These are phyloP conservation scores for Pygocentrus nattereri DNA, from an alignment of 2,797 vertebrate genomes.

Conservation along the genomic window DNA sequence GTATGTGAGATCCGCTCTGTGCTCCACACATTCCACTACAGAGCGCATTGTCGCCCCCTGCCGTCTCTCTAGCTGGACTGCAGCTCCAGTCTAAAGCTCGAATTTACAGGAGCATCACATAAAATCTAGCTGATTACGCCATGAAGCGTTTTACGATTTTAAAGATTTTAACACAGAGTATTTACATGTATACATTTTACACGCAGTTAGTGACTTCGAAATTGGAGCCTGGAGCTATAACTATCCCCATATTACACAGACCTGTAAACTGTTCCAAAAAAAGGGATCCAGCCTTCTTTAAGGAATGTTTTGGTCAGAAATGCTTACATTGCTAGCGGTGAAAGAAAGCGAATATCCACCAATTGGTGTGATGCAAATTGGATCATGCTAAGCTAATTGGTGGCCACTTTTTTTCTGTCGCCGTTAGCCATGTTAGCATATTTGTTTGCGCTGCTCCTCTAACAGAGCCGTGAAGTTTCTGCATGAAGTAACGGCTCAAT, in stretches of 20 bases:
- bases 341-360: background rate
- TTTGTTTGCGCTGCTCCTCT: background rate
- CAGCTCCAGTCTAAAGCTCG: slow-evolving; percentile 26
- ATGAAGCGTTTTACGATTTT: background rate
- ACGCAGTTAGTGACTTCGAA: slow-evolving; percentile 15
- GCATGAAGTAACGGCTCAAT: slow-evolving; percentile 3
- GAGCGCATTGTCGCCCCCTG: slow-evolving; percentile 45
- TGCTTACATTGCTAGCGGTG: background rate
- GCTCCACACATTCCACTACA: slow-evolving; percentile 63
- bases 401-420: background rate
- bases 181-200: background rate
- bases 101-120: background rate
- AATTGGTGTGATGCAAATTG: background rate
- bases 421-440: background rate
- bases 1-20: slow-evolving; percentile 55
- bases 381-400: background rate
- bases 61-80: slow-evolving; percentile 36
- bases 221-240: background rate
- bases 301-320: background rate
- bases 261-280: background rate
- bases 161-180: background rate
- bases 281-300: background rate
- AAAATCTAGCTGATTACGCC: background rate
- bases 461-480: slow-evolving; percentile 1
- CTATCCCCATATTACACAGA: slow-evolving; percentile 16